Evolutionary conservation across 2,888 invertebrate species (phyloP).

Genomic region (Drosophila kanekoi): DNA sequence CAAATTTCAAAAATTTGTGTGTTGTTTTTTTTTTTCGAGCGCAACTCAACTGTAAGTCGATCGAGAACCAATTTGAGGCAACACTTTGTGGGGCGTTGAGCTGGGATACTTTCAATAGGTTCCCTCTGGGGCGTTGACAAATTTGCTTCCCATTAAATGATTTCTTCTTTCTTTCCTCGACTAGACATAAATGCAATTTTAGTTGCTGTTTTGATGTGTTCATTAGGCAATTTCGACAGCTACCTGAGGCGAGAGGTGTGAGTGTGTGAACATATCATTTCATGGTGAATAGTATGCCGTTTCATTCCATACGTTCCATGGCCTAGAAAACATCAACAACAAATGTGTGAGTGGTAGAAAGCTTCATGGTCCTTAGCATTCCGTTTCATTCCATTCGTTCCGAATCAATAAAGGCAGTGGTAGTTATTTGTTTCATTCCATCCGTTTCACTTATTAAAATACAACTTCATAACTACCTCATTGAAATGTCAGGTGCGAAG

Average conservation of each 20-base stretch:
- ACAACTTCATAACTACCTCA: no score
- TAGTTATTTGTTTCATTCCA: no score
- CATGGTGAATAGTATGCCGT: not conserved
- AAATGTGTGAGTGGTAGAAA: no score
- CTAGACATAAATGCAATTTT: conserved; percentile 73
- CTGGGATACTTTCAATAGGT: conserved; percentile 59
- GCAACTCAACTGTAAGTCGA: conserved; percentile 67
- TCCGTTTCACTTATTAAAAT: no score
- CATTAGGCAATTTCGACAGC: conserved; percentile 65
- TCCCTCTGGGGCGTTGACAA: conserved; percentile 47
- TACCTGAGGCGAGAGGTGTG: conserved; percentile 17
- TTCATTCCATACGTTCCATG: not conserved
- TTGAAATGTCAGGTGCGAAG: no score
- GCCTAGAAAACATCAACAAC: no score
- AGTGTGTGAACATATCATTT: conserved; percentile 25
- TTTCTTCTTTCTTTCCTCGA: conserved; percentile 29
- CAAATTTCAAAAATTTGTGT: conserved; percentile 60
- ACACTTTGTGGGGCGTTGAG: conserved; percentile 47
- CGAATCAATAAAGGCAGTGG: no score
- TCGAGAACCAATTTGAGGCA: conserved; percentile 39
- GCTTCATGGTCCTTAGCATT: no score
- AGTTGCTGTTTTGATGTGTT: conserved; percentile 72
- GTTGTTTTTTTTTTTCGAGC: conserved; percentile 30
- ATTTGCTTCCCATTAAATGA: conserved; percentile 45
- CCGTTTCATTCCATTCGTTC: no score